Conservation (phyloP, 2,113 vertebrate species). For the Elachura formosa region DNA sequence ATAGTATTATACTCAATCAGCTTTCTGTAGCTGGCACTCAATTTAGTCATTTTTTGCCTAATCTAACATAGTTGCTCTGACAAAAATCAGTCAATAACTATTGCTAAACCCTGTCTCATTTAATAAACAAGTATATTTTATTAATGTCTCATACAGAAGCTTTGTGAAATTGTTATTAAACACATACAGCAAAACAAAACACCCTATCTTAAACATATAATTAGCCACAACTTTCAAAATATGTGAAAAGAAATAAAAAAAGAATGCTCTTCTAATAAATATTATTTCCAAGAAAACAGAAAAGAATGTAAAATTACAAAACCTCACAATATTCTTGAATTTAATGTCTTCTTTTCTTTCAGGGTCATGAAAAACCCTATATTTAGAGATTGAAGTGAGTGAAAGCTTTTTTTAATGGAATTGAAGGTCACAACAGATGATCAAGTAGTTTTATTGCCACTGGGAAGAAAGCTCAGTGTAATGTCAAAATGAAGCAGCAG, state of each 20-base stretch:
- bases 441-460: neutral
- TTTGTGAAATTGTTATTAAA: neutral
- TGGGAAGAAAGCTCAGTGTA: neutral
- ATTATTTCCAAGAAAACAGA: neutral
- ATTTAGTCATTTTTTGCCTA: neutral
- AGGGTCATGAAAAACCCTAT: neutral
- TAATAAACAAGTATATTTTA: neutral
- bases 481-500: neutral
- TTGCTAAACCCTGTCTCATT: neutral
- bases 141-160: neutral
- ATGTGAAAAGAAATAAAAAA: fast-evolving
- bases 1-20: neutral
- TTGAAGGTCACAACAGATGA: neutral
- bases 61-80: neutral
- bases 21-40: neutral
- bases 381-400: neutral
- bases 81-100: neutral
- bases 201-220: neutral
- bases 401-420: neutral
- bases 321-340: neutral
- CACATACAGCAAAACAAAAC: neutral
- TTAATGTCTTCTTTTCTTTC: neutral
- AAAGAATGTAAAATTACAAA: neutral
- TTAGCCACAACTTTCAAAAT: neutral
- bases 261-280: neutral